Evolutionary conservation across 1,140 invertebrate genomes (phyloP).

Genomic region (Penaeus japonicus): DNA sequence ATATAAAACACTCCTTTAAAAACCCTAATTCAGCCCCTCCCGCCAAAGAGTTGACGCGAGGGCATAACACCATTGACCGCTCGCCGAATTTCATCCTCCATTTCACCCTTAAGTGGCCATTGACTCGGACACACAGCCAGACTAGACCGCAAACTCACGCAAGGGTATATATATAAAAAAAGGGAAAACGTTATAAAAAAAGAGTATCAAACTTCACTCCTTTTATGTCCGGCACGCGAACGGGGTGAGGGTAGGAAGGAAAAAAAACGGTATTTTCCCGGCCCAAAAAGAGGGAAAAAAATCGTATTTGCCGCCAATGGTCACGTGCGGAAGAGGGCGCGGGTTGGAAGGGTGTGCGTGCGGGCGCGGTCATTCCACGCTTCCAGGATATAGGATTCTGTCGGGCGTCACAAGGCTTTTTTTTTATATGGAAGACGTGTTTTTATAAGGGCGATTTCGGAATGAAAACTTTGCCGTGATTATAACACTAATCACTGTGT

Average conservation of each 20-base stretch:
- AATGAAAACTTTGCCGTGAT: no score
- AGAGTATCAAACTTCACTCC: constrained; percentile 43
- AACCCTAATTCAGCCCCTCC: no score
- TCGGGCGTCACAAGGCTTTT: no score
- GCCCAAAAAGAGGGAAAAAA: background rate
- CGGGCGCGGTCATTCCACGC: no score
- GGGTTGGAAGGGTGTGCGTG: background rate
- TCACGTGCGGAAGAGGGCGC: background rate
- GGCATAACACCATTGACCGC: background rate
- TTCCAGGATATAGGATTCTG: no score
- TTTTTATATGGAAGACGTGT: no score
- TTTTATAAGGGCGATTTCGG: no score
- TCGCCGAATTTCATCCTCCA: constrained; percentile 24
- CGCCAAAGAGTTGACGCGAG: no score
- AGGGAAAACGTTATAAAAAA: background rate
- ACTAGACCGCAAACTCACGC: background rate
- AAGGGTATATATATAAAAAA: background rate
- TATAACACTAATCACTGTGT: no score
- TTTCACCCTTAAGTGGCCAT: constrained; percentile 45
- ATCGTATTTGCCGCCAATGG: background rate
- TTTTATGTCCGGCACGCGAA: constrained; percentile 41
- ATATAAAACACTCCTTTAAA: no score
- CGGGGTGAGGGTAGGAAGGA: background rate
- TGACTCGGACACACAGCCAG: constrained; percentile 28
- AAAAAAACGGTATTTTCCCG: constrained; percentile 21